A percentile compares a stretch with the other conserved stretches of the same genome.
These are phyloP conservation scores for Corydoras sp. DNA, from an alignment of 2,113 vertebrate genomes.

Conservation along the genomic window DNA sequence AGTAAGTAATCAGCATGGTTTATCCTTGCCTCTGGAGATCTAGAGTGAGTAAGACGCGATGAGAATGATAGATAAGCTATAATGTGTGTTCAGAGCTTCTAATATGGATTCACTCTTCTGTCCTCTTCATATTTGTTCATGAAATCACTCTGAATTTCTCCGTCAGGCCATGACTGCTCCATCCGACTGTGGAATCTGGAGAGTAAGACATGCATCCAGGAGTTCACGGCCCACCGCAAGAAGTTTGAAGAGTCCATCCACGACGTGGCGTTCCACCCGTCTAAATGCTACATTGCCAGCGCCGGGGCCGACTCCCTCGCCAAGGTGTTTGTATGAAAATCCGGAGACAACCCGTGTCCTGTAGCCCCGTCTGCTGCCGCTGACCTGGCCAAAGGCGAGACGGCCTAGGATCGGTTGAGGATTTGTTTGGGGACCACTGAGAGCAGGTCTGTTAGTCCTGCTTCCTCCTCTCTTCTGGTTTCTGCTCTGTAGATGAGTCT, in stretches of 20 bases:
- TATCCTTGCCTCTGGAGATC: background rate
- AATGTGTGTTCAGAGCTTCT: background rate
- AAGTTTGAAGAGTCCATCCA: conserved; percentile 97
- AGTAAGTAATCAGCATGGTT: conserved; percentile 75
- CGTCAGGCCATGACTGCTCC: conserved; percentile 93
- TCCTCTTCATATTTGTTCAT: background rate
- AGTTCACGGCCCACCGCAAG: conserved; percentile 97
- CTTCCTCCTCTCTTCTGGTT: conserved; percentile 5
- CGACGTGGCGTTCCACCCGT: conserved; percentile 95
- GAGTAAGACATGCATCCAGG: conserved; percentile 98
- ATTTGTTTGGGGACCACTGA: background rate
- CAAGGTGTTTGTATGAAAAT: conserved; percentile 98
- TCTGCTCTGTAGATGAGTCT: background rate
- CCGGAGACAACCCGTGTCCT: conserved; percentile 24
- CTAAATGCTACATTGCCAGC: conserved; percentile 96
- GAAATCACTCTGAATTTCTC: background rate
- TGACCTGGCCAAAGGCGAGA: conserved; percentile 12
- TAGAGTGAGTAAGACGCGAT: background rate
- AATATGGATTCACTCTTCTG: too few relatives aligned
- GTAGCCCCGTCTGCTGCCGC: conserved; percentile 40
- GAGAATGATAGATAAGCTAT: too few relatives aligned
- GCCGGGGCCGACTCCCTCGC: conserved; percentile 94
- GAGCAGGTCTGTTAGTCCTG: background rate
- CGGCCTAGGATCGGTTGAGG: background rate
- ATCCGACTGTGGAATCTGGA: conserved; percentile 98